A percentile compares a stretch with the other conserved stretches of the same genome.
Evolutionary conservation across 2,888 invertebrate genomes (phyloP).

Genomic region (Cosmia trapezina): DNA sequence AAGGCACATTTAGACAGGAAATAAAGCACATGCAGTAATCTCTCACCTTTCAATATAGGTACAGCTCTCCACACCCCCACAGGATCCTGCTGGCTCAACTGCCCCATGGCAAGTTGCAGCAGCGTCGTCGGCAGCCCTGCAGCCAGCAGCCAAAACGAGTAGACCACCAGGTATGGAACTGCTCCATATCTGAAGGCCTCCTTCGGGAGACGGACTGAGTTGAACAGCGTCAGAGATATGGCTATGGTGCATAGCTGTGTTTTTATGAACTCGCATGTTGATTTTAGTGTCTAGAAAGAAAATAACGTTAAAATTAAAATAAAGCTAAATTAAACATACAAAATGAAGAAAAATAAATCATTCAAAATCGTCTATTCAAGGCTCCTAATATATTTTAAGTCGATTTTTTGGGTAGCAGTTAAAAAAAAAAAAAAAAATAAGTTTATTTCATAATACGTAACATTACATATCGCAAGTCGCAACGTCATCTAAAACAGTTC

Average conservation of each 20-base stretch:
- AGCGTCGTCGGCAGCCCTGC: conserved; percentile 91
- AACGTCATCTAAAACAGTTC: no score
- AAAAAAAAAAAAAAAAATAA: no score
- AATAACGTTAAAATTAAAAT: no score
- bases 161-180: conserved; percentile 91
- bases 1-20: no score
- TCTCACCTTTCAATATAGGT: conserved; percentile 91
- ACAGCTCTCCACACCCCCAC: conserved; percentile 92
- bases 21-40: no score
- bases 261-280: conserved; percentile 80
- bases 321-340: neutral
- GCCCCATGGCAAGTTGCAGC: conserved; percentile 92
- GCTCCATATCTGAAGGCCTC: conserved; percentile 91
- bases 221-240: conserved; percentile 91
- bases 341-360: no score
- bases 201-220: conserved; percentile 91
- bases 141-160: conserved; percentile 90
- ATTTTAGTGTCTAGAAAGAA: conserved; percentile 81
- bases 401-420: neutral
- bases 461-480: no score
- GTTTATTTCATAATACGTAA: no score
- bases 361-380: neutral
- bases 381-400: neutral
- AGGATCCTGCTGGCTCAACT: conserved; percentile 92
- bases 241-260: conserved; percentile 90